Conservation (phyloP, 2,797 vertebrate species). For the Gallinago stenura region DNA sequence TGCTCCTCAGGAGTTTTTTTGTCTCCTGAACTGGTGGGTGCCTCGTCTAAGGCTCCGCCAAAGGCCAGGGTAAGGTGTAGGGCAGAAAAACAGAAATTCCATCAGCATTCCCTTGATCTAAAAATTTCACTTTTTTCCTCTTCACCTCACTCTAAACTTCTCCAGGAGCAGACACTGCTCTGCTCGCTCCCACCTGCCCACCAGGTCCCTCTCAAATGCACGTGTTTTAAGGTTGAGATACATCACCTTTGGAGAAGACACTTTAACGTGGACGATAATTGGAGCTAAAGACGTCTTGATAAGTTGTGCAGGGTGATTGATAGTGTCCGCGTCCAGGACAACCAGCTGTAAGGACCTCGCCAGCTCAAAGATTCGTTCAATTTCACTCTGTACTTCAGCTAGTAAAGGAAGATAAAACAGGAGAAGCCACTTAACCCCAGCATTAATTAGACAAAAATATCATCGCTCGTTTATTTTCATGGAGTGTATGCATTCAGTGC, state of each 20-base stretch:
- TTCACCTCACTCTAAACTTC: neutral
- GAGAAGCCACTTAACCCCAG: neutral
- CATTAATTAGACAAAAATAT: neutral
- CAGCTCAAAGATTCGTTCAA: slow-evolving; percentile 97
- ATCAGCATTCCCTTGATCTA: neutral
- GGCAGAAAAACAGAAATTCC: neutral
- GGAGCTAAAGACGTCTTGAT: slow-evolving; percentile 98
- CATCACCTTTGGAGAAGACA: slow-evolving; percentile 95
- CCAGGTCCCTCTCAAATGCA: neutral
- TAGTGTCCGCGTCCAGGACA: slow-evolving; percentile 97
- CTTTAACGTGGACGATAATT: slow-evolving; percentile 97
- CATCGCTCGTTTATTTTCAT: neutral
- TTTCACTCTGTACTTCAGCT: slow-evolving; percentile 98
- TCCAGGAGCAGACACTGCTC: neutral
- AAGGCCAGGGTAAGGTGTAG: neutral
- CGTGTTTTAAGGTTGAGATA: neutral
- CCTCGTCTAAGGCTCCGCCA: neutral
- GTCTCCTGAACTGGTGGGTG: neutral
- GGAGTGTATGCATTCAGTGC: too few relatives aligned
- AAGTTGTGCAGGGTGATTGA: slow-evolving; percentile 96
- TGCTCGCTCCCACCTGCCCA: neutral
- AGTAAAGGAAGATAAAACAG: slow-evolving; percentile 28
- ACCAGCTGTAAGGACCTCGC: slow-evolving; percentile 95
- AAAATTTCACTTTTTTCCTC: neutral
- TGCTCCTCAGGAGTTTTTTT: neutral